Evolutionary conservation across 2,113 vertebrate species (phyloP), one percentile per base, ranked within the genome.

Genomic region (Oceanites oceanicus): DNA sequence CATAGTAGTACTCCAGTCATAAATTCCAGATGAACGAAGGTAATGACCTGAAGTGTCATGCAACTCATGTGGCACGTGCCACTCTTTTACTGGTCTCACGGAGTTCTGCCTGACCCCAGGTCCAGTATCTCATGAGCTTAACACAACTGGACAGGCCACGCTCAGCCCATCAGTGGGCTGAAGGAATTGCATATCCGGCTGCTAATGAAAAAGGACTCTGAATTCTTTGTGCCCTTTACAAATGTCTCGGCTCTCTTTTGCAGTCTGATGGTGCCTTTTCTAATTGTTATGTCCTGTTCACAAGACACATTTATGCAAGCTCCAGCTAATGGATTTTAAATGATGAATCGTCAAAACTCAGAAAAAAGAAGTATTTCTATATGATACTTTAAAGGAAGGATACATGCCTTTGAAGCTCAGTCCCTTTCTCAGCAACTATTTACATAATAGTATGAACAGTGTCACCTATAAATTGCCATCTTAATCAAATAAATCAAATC

Each of bases 401-500:
- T 52, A 67, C 19, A 52, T 52, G 21, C 10, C 3, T 81, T 81
- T 67, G 42, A 85, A 90, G 8, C 6, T 82, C 47, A 71, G 65
- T 5, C 30, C 8, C 12, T 63, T 71, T 63, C 44, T 90, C 38
- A 86, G 21, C 27, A 86, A 21, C 44, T 42, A n/a, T 59, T 83
- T 75, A 29, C 21, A 30, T 47, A 45, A 58, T 9, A 70, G 18
- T 47, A n/a, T 34, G 47, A 82, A 58, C 13, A 61, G 10, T 32
- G 10, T 55, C n/a, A 65, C 44, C 32, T 68, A 36, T 36, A 75
- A 68, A 75, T 72, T 61, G 15, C 26, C 45, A 38, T 78, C 52
- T 85, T 63, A 42, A 77, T 74, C 30, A 92, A 91, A 89, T 50
- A 86, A 83, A 90, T 67, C 47, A 47, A 49, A 29, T 59, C 49